Conservation (phyloP, 2,797 vertebrate species). For the Enoplosus armatus region DNA sequence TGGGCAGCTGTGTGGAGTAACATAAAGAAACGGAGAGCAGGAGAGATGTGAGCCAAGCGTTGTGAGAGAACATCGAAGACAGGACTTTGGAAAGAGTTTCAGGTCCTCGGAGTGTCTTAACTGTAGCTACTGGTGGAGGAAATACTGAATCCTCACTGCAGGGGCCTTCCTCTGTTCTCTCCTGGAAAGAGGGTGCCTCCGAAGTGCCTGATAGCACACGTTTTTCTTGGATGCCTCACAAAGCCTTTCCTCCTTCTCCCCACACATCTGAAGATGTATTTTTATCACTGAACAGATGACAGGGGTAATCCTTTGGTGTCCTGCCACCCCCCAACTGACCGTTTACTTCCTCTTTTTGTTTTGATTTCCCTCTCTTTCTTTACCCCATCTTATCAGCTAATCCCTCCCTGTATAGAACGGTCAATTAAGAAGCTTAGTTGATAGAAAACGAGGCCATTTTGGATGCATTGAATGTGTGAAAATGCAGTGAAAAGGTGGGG, state of each 20-base stretch:
- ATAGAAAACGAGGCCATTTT: constrained; percentile 71
- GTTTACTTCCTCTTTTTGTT: constrained; percentile 77
- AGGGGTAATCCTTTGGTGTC: constrained; percentile 75
- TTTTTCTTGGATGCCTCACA: constrained; percentile 83
- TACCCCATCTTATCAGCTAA: constrained; percentile 68
- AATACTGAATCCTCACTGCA: constrained; percentile 68
- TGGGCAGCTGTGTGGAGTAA: constrained; percentile 42
- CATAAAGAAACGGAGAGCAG: constrained; percentile 39
- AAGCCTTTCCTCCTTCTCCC: constrained; percentile 64
- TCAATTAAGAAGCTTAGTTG: constrained; percentile 77
- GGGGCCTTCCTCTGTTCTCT: constrained; percentile 78
- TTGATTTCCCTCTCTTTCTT: constrained; percentile 61
- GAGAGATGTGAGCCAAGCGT: constrained; percentile 36
- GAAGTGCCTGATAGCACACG: constrained; percentile 70
- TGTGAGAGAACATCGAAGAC: constrained; percentile 40
- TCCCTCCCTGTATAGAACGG: constrained; percentile 63
- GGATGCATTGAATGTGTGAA: constrained; percentile 70
- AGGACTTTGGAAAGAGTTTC: constrained; percentile 44
- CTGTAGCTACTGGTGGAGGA: constrained; percentile 71
- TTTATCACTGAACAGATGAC: constrained; percentile 77
- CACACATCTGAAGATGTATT: constrained; percentile 80
- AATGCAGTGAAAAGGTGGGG: constrained; percentile 61
- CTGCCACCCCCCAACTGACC: constrained; percentile 62
- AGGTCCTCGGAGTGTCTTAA: constrained; percentile 50
- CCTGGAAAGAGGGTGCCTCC: constrained; percentile 65